Percentiles rank a stretch among this genome's conserved stretches.
Conservation (phyloP, 1,140 invertebrate genomes). For the Mercenaria mercenaria region DNA sequence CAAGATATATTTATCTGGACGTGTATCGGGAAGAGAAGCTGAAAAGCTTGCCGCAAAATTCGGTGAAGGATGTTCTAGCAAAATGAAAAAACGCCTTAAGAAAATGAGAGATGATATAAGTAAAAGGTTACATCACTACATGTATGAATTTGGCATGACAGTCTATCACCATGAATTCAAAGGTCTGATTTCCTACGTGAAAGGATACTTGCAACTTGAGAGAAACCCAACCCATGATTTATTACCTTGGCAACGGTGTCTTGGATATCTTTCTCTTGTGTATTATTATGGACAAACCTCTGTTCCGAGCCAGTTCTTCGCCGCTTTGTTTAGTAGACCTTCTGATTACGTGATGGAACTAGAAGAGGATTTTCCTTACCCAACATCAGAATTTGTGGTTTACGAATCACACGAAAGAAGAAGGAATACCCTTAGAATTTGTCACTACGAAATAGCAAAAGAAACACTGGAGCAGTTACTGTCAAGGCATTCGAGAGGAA, state of each 20-base stretch:
- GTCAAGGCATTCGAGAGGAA: not conserved
- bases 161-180: constrained; percentile 69
- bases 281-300: constrained; percentile 72
- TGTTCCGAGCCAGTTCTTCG: constrained; percentile 71
- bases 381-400: constrained; percentile 63
- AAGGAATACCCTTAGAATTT: constrained; percentile 67
- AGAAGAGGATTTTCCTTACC: constrained; percentile 67
- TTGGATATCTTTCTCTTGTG: constrained; percentile 68
- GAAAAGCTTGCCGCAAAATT: constrained; percentile 58
- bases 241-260: constrained; percentile 47
- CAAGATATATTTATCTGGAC: constrained; percentile 56
- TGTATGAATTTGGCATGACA: constrained; percentile 71
- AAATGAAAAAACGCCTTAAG: constrained; percentile 34
- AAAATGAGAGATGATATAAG: constrained; percentile 51
- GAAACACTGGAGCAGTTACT: constrained; percentile 74
- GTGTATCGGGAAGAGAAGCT: constrained; percentile 58
- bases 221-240: constrained; percentile 16
- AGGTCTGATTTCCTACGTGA: constrained; percentile 63
- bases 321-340: constrained; percentile 45
- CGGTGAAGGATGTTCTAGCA: constrained; percentile 49
- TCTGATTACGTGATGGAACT: constrained; percentile 63
- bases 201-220: constrained; percentile 69
- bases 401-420: constrained; percentile 35
- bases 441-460: constrained; percentile 67
- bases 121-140: constrained; percentile 20